These are phyloP conservation scores for Hypotaenidia philippensis DNA, from an alignment of 2,797 vertebrate species.

Conservation along the genomic window DNA sequence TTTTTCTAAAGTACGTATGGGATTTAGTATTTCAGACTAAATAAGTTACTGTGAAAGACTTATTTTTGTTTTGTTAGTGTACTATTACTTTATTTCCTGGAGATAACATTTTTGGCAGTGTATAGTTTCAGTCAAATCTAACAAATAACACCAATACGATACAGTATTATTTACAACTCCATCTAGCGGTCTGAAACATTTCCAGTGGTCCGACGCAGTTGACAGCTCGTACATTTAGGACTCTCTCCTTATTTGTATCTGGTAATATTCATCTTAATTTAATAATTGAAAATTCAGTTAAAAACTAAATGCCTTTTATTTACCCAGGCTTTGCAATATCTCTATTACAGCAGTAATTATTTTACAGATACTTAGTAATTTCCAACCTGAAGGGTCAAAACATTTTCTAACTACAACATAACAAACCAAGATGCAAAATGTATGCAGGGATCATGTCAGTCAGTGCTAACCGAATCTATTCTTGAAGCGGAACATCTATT, in stretches of 20 bases:
- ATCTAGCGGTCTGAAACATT: slow-evolving; percentile 60
- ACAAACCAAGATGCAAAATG: background rate
- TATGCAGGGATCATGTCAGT: background rate
- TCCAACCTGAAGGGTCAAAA: background rate
- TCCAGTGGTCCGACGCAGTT: background rate
- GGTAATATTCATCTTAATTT: background rate
- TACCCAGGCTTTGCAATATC: background rate
- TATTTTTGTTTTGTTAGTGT: background rate
- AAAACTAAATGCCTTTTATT: background rate
- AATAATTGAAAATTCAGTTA: background rate
- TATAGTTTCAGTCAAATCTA: slow-evolving; percentile 15
- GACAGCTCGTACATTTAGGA: background rate
- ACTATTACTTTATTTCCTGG: background rate
- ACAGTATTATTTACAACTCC: slow-evolving; percentile 58
- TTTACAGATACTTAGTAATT: background rate
- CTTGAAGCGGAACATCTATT: background rate
- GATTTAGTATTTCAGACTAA: background rate
- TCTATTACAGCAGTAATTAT: background rate
- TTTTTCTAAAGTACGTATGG: background rate
- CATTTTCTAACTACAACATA: background rate
- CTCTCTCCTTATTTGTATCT: background rate
- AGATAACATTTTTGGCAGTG: background rate
- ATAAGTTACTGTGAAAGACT: background rate
- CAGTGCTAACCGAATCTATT: background rate
- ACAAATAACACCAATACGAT: slow-evolving; percentile 1